Base-by-base conservation (phyloP, 2,113 vertebrate genomes). In the Synodontis membranacea region DNA sequence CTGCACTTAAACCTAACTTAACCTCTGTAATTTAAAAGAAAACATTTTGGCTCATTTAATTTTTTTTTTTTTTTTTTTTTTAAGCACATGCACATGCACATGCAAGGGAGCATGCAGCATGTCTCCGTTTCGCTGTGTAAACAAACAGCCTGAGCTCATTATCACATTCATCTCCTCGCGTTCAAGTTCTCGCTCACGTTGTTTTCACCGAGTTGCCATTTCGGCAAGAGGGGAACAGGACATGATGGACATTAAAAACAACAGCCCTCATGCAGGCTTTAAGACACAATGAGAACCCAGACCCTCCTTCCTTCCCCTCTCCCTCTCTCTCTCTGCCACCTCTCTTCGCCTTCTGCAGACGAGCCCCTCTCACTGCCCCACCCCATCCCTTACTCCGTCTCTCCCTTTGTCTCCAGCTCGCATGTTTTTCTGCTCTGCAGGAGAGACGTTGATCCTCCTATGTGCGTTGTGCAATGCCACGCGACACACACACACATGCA, bases 321-420 rank as follows among this genome's bases (percentile, higher is more conserved):
- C 44, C 88, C 83, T 72, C 86, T 84, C 42, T 42, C 68, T 88
- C 89, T 88, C 86, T 84, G 82, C 86, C 81, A 85, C 81, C 86
- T 79, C 54, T 25, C 83, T 79, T 85, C 74, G 60, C 72, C 90
- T 87, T 90, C 82, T 88, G 81, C 68, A 84, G 58, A 54, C 12
- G 6, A 86, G 17, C 85, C 82, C 25, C 68, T 80, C 90, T 80
- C 80, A 44, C 72, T 60, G 46, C 64, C 48, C 34, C 86, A 66
- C 91, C 86, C 88, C 50, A 58, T 68, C 82, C 9, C 54, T 62
- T 56, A 46, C 48, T 87, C 80, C 91, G 80, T 89, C 81, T 82
- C 56, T 88, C 87, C 76, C 81, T 90, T 86, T 91, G 85, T 90
- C 87, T 91, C 86, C 37, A 46, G 76, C 81, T 88, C 60, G 2